Evolutionary conservation across 2,113 vertebrate genomes (phyloP).

Genomic region (Passer domesticus): DNA sequence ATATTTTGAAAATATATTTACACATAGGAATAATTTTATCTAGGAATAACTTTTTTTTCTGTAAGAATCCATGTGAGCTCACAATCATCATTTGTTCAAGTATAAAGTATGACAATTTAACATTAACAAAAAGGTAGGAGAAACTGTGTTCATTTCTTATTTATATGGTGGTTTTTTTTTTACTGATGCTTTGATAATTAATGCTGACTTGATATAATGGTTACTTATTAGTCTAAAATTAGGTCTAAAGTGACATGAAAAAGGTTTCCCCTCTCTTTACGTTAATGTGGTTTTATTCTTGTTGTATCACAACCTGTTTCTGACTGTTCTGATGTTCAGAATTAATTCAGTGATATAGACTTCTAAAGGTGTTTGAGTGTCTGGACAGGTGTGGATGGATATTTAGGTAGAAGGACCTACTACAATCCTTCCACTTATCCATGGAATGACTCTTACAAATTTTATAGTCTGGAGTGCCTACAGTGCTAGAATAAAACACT

Average conservation of each 20-base stretch:
- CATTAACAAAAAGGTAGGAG: background rate
- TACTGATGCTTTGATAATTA: background rate
- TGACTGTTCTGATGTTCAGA: background rate
- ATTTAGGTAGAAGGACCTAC: background rate
- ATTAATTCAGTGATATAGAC: background rate
- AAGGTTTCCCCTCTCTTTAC: background rate
- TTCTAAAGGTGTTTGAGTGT: background rate
- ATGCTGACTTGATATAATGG: background rate
- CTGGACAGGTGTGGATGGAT: background rate
- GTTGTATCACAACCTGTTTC: background rate
- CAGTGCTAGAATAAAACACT: background rate
- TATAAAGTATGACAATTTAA: background rate
- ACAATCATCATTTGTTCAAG: fast-evolving
- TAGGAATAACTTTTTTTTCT: background rate
- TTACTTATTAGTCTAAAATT: background rate
- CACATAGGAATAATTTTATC: background rate
- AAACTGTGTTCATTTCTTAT: background rate
- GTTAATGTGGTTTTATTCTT: background rate
- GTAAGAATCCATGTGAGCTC: background rate
- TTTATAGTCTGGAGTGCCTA: background rate
- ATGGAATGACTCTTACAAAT: background rate
- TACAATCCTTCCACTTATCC: background rate
- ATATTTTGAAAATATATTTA: background rate
- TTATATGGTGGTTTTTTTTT: background rate
- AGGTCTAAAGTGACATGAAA: background rate